Evolutionary conservation across 2,113 vertebrate genomes (phyloP).

Genomic region (Pluvialis apricaria): DNA sequence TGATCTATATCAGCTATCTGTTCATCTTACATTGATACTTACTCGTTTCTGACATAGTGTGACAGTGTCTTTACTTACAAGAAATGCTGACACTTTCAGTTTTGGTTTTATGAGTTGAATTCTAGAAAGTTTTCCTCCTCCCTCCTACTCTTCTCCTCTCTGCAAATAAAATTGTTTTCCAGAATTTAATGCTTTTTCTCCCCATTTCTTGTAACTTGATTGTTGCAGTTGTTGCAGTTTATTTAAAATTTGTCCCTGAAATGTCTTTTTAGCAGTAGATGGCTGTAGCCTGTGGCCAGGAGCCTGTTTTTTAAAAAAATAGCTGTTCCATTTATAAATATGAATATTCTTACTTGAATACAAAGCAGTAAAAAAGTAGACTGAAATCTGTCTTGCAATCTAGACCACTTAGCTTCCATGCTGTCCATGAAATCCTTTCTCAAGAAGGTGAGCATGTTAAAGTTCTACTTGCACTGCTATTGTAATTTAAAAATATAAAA

Average conservation of each 20-base stretch:
- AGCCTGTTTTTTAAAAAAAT: not conserved
- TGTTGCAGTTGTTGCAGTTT: not conserved
- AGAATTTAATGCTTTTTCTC: not conserved
- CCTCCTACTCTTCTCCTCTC: not conserved
- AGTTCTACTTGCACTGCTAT: not conserved
- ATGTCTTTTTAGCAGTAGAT: not conserved
- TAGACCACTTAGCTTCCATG: not conserved
- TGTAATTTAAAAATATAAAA: not conserved
- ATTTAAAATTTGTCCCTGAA: not conserved
- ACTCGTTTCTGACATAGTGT: not conserved
- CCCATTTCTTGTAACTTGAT: not conserved
- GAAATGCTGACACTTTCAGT: not conserved
- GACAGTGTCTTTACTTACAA: not conserved
- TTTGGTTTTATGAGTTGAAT: not conserved
- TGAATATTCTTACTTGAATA: not conserved
- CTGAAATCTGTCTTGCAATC: not conserved
- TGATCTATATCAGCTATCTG: not conserved
- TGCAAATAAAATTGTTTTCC: not conserved
- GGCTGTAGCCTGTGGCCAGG: accelerated
- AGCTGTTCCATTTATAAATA: not conserved
- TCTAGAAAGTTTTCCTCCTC: not conserved
- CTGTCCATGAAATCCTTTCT: not conserved
- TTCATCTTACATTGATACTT: not conserved
- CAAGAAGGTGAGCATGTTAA: not conserved
- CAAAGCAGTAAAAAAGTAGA: not conserved